A percentile compares a stretch with the other conserved stretches of the same genome.
Evolutionary conservation across 2,113 vertebrate genomes (phyloP).

Genomic region (Carassius auratus): DNA sequence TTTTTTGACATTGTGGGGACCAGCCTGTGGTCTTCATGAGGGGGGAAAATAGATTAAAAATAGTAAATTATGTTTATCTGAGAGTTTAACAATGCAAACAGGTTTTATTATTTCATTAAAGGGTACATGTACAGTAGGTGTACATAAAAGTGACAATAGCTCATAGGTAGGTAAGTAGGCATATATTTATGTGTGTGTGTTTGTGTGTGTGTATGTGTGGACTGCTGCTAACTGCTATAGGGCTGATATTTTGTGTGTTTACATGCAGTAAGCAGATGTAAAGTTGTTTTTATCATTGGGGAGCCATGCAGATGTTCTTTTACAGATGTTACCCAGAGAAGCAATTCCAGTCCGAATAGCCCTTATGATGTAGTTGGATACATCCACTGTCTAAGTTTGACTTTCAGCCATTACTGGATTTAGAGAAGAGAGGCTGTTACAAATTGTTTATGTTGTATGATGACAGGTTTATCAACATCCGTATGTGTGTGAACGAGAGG

Average conservation of each 20-base stretch:
- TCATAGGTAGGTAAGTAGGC: background rate
- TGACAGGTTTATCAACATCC: conserved; percentile 56
- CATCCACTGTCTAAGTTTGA: conserved; percentile 21
- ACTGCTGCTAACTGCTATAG: background rate
- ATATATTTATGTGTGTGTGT: too few species aligned
- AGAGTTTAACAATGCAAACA: too few species aligned
- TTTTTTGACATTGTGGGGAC: too few species aligned
- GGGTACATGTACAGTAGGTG: too few species aligned
- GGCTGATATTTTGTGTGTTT: background rate
- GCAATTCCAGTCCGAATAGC: conserved; percentile 1
- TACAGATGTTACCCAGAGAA: conserved; percentile 12
- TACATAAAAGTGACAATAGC: too few species aligned
- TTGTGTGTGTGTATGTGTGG: background rate
- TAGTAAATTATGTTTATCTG: too few species aligned
- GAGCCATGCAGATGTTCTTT: conserved; percentile 9
- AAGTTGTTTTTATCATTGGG: conserved; percentile 12
- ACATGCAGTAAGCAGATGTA: background rate
- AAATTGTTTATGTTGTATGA: conserved; percentile 47
- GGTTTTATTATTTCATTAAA: too few species aligned
- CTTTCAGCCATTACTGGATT: conserved; percentile 26
- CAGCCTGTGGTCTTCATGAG: too few species aligned
- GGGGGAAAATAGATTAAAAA: too few species aligned
- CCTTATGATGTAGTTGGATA: conserved; percentile 22
- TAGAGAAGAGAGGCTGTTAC: conserved; percentile 16
- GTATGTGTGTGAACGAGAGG: conserved; percentile 28